Evolutionary conservation across 1,140 invertebrate genomes (phyloP).

Genomic region (Mylabris phalerata): DNA sequence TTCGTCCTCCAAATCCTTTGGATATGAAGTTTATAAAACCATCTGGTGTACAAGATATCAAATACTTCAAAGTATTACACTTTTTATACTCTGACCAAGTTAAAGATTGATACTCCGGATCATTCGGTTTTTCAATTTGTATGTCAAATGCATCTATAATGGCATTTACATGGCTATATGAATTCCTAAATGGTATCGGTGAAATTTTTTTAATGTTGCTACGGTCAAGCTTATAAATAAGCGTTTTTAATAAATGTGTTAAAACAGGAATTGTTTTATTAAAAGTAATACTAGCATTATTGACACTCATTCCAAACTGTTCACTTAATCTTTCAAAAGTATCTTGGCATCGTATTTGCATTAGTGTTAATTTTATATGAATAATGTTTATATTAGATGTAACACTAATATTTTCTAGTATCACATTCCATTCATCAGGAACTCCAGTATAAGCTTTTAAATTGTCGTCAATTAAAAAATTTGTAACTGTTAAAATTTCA

Average conservation of each 20-base stretch:
- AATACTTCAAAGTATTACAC: constrained; percentile 42
- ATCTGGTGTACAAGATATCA: constrained; percentile 38
- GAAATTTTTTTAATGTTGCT: constrained; percentile 18
- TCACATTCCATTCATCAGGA: neutral
- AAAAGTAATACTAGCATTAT: constrained; percentile 16
- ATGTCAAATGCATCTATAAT: constrained; percentile 39
- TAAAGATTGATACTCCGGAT: constrained; percentile 19
- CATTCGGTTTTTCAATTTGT: constrained; percentile 34
- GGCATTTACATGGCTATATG: constrained; percentile 19
- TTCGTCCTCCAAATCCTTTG: constrained; percentile 34
- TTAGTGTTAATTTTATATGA: constrained; percentile 19
- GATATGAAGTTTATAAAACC: constrained; percentile 40
- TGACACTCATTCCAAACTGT: constrained; percentile 16
- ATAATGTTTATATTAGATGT: constrained; percentile 4
- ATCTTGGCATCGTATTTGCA: constrained; percentile 11
- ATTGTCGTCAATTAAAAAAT: no score
- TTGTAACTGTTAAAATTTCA: no score
- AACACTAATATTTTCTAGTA: neutral
- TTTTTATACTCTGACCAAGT: constrained; percentile 40
- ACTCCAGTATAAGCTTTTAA: no score
- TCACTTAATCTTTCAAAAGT: constrained; percentile 9
- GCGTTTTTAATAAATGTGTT: constrained; percentile 3
- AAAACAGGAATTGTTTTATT: constrained; percentile 14
- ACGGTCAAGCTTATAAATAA: constrained; percentile 1
- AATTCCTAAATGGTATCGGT: constrained; percentile 21